Evolutionary conservation across 2,888 invertebrate genomes (phyloP), one percentile per base, ranked within the genome.

Genomic region (Agrotis exclamationis): DNA sequence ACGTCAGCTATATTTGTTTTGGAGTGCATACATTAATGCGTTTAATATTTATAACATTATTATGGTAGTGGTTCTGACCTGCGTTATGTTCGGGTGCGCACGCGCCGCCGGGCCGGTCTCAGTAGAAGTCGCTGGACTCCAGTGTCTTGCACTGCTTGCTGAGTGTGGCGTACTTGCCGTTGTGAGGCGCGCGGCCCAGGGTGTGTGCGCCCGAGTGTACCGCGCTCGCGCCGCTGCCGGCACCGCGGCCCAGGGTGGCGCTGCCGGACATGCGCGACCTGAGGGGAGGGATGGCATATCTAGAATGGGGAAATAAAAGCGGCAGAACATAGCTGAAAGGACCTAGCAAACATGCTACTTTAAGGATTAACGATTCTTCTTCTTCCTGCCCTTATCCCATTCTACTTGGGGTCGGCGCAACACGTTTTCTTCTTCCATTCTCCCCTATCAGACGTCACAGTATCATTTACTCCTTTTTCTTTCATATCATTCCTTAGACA

Each of bases 71-170:
- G 1, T 3, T 13, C n/a, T 33, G 20, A 73, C 77, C 73, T 73
- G 62, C 67, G 83, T 75, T 70, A 74, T 87, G 89, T 85, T 79
- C 79, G 88, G 89, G 83, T 85, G 82, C 73, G 74, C 67, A 89
- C 91, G 91, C 95, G 92, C 93, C 95, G 97, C 97, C 97, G 96
- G 97, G 96, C 97, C 97, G 96, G 96, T 98, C 98, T 98, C 98
- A 99, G 98, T 99, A 99, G 97, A 98, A 99, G 97, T 99, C 98
- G 93, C 98, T 98, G 91, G 98, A 98, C 97, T 99, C 99, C 85
- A 99, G 97, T 90, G 99, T 99, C 97, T 99, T 99, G 98, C 99
- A 99, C 97, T 99, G 98, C 97, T 98, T 98, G 97, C 98, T 98
- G 96, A 99, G 97, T 96, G 98, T 99, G 96, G 98, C 98, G 97